phyloP scores from a whole-genome alignment of 2,888 invertebrate genomes.

The Phengaris alcon region DNA sequence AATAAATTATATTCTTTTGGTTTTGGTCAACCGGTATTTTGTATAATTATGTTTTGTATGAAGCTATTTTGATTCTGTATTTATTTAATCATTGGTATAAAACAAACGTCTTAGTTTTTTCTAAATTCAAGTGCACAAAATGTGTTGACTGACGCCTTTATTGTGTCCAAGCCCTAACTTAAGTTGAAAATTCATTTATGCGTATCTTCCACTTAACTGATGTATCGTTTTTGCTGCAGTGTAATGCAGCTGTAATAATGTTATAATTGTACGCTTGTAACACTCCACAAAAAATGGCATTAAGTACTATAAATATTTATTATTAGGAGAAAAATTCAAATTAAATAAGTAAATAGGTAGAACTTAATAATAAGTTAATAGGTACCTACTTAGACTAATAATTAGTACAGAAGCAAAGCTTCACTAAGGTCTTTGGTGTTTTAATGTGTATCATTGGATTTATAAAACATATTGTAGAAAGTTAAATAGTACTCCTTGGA shows the following conservation, averaged over 20 bases:
- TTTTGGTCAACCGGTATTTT: too few species aligned
- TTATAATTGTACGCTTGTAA: conserved; percentile 23
- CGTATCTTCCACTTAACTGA: conserved; percentile 28
- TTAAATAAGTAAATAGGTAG: background rate
- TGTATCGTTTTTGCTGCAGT: conserved; percentile 24
- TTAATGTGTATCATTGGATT: background rate
- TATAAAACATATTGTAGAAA: background rate
- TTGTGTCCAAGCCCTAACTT: background rate
- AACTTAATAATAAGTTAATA: background rate
- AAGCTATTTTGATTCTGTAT: too few species aligned
- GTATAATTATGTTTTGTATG: too few species aligned
- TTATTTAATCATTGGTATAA: too few species aligned
- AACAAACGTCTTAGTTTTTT: too few species aligned
- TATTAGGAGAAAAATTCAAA: background rate
- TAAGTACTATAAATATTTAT: background rate
- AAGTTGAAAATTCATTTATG: conserved; percentile 25
- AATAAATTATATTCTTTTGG: too few species aligned
- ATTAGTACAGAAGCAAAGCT: background rate
- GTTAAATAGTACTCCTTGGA: background rate
- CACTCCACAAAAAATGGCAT: background rate
- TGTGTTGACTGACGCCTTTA: background rate
- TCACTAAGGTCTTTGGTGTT: background rate
- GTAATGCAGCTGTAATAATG: conserved; percentile 23
- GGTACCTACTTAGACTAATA: background rate
- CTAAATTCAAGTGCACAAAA: background rate